Evolutionary conservation across 2,888 invertebrate species (phyloP), one percentile per base, ranked within the genome.

Genomic region (Mesochorus sp.): DNA sequence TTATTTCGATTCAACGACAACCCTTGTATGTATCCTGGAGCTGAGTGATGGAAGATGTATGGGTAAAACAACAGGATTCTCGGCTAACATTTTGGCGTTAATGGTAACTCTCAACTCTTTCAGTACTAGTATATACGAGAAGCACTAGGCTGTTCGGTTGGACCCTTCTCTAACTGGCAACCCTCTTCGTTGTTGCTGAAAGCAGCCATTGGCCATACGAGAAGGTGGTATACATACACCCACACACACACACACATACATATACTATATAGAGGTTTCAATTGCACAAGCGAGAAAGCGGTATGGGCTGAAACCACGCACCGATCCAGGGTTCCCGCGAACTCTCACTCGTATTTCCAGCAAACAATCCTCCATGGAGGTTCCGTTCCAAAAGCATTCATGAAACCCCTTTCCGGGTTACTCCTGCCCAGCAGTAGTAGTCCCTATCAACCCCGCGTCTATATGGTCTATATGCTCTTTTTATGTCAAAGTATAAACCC

Each of bases 401-500:
- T 64, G 39, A 61, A 55, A 17, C 10, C 42, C 67, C 76, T 59
- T 34, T 57, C 28, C 34, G 42, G 24, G 26, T 14, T 17, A 24
- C 67, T 31, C 34, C 61, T 61, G 62, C 10, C 61, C 61, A 47
- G 17, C 66, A 21, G 28, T 14, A 12, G 6, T 17, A 55, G 37
- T 53, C 44, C n/a, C 70, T 19, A 44, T 44, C 59, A 42, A 39
- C 12, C 28, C 70, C 19, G 14, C 2, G 51, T 61, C 70, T 66
- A 53, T 39, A 67, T n/a, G n/a, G n/a, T n/a, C n/a, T n/a, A n/a
- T 39, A 79, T 82, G 19, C 81, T 81, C 81, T 87, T 88, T 87
- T 87, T 87, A 88, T 86, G 85, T 85, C 83, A 76, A 84, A 86
- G 85, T 82, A 82, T 86, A 86, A 87, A 86, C 84, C 85, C 86